These are phyloP conservation scores for Drosophila monieri DNA, from an alignment of 2,888 invertebrate genomes.

Conservation along the genomic window DNA sequence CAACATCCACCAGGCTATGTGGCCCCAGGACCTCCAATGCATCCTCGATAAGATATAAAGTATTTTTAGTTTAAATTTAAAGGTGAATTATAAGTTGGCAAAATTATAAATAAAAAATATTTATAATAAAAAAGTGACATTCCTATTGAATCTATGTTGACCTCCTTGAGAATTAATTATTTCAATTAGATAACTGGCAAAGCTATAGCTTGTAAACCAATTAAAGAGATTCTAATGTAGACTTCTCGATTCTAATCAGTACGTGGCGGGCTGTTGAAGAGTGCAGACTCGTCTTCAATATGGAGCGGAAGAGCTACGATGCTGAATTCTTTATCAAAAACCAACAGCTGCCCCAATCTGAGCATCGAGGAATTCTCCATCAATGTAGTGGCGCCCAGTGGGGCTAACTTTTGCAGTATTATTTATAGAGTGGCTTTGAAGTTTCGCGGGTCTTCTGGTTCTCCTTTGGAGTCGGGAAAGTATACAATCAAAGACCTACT, in stretches of 20 bases:
- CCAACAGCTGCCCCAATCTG: constrained; percentile 38
- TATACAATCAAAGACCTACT: constrained; percentile 67
- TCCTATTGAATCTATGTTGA: neutral
- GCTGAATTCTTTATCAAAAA: constrained; percentile 31
- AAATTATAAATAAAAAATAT: neutral
- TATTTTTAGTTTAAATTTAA: neutral
- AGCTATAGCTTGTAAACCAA: neutral
- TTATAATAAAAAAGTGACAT: neutral
- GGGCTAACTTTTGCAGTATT: constrained; percentile 77
- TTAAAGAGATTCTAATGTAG: neutral
- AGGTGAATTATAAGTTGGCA: neutral
- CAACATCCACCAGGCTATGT: constrained; percentile 33
- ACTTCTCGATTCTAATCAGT: neutral
- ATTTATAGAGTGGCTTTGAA: constrained; percentile 63
- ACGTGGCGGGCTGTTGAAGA: neutral
- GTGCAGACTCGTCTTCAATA: constrained; percentile 1
- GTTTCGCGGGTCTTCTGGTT: constrained; percentile 40
- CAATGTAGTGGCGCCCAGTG: constrained; percentile 43
- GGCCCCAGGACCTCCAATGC: constrained; percentile 39
- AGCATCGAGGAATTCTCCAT: constrained; percentile 41
- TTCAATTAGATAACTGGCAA: neutral
- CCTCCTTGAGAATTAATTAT: no score
- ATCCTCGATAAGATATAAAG: constrained; percentile 16
- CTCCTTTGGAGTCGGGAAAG: constrained; percentile 26
- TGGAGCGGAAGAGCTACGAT: constrained; percentile 39